Base-by-base conservation (phyloP, 2,888 invertebrate species). In the Noctua janthina region DNA sequence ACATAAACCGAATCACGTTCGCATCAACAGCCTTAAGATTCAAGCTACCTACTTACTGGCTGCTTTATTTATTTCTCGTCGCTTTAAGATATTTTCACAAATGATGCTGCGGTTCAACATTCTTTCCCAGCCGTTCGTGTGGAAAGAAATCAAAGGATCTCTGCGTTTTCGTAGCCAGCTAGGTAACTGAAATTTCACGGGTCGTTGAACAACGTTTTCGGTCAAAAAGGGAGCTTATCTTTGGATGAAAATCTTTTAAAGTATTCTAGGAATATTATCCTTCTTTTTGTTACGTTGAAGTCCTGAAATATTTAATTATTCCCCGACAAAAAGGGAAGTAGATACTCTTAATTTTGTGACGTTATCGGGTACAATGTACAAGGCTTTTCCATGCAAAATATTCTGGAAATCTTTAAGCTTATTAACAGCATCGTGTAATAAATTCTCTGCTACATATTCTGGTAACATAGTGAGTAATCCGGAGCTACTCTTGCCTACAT, bases 131-230 rank as follows among this genome's bases (percentile, higher is more conserved):
- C 83, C 87, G 82, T 89, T 91, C 90, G 84, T 82, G 90, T 85
- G 89, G 87, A 92, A 91, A 89, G 89, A 91, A 91, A 89, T 91
- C 91, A 91, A 91, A 91, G 90, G 91, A 90, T 90, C 89, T 89
- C 89, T 90, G 89, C 82, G 89, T 89, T 89, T 90, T 90, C 86
- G 87, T 82, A 90, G 91, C 86, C 88, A 90, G 89, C 88, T 87
- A 89, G 89, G 86, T 88, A 90, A 87, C 90, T 84, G 88, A 89
- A 91, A 93, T 92, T 91, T 91, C 79, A 88, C 91, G 91, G 91
- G 88, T 87, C 88, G 90, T 88, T 89, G 89, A 76, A 59, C 88
- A 86, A 85, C 79, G 87, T 88, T 91, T 91, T 90, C 86, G 80
- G 86, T 84, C 84, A 85, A 88, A 89, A 88, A 82, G 86, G 84